These are phyloP conservation scores for Etheostoma spectabile DNA, from an alignment of 2,113 vertebrate genomes.

Conservation along the genomic window DNA sequence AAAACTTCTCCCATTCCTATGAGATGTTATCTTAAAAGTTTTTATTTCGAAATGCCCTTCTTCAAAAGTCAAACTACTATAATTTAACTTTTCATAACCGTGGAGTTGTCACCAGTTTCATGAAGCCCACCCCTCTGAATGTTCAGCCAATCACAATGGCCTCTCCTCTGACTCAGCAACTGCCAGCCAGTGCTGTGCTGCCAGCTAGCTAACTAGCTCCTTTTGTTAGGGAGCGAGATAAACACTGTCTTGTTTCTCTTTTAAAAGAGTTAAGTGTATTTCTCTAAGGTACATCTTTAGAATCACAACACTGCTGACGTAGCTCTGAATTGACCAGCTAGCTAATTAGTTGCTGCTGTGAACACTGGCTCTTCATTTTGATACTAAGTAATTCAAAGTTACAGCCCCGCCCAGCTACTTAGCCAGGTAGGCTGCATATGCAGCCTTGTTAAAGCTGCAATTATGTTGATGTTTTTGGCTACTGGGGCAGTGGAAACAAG, in stretches of 20 bases:
- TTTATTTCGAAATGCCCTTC: not conserved
- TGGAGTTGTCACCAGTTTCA: not conserved
- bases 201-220: not conserved
- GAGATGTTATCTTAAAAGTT: constrained; percentile 1
- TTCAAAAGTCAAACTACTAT: not conserved
- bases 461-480: not conserved
- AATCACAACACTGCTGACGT: constrained; percentile 9
- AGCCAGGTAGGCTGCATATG: not conserved
- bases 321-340: not conserved
- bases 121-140: not conserved
- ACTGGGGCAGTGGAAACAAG: not conserved
- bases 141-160: not conserved
- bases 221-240: not conserved
- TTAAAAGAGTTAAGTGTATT: not conserved
- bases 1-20: constrained; percentile 2
- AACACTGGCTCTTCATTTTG: not conserved
- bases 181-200: not conserved
- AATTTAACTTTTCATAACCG: constrained; percentile 19
- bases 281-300: not conserved
- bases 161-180: not conserved
- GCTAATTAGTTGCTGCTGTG: too few relatives aligned
- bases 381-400: not conserved
- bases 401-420: not conserved
- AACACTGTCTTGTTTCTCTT: not conserved
- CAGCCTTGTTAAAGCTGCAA: not conserved